A percentile compares a stretch with the other conserved stretches of the same genome.
These are phyloP conservation scores for Ecdyonurus torrentis DNA, from an alignment of 2,888 invertebrate genomes.

Conservation along the genomic window DNA sequence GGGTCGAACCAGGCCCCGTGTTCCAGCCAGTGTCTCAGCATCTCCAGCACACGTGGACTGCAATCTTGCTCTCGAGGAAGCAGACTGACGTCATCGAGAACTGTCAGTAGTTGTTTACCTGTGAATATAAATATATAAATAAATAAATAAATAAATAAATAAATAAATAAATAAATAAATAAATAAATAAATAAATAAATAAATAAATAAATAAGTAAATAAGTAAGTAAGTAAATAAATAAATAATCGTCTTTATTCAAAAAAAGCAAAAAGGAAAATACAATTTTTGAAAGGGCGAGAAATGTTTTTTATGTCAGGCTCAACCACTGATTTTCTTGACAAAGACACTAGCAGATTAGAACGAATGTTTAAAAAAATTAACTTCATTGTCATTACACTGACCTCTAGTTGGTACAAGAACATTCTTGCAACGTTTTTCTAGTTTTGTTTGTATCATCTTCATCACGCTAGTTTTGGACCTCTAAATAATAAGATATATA, in stretches of 20 bases:
- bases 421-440: background rate
- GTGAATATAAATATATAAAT: background rate
- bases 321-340: no score
- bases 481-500: background rate
- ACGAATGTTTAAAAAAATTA: background rate
- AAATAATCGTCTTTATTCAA: no score
- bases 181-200: no score
- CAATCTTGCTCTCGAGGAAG: background rate
- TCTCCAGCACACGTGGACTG: background rate
- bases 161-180: no score
- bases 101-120: background rate
- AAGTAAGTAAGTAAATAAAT: no score
- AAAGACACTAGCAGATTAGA: no score
- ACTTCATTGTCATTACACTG: background rate
- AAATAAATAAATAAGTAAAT: no score
- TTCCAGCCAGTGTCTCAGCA: background rate
- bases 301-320: no score
- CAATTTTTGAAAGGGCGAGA: no score
- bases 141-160: no score
- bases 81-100: background rate
- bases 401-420: background rate
- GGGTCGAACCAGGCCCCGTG: background rate
- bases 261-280: no score
- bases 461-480: background rate
- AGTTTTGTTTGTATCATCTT: background rate